Conservation (phyloP, 2,113 vertebrate species). For the Dermatemys mawii region DNA sequence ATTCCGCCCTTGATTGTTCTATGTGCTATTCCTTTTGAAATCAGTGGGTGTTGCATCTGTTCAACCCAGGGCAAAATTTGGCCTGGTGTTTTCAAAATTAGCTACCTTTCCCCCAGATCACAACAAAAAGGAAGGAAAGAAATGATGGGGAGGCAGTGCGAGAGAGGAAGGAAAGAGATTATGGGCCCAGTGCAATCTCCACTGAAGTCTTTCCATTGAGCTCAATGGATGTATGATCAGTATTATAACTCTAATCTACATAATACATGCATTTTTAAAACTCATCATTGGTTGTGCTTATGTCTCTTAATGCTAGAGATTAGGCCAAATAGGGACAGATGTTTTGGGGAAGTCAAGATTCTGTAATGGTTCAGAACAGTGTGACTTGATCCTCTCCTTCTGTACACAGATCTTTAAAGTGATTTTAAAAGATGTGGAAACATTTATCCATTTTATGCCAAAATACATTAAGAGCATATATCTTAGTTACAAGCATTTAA, state of each 20-base stretch:
- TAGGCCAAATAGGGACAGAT: background rate
- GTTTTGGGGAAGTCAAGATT: background rate
- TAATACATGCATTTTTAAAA: background rate
- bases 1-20: background rate
- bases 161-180: background rate
- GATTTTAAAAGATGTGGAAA: background rate
- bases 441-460: background rate
- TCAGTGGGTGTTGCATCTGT: background rate
- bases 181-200: background rate
- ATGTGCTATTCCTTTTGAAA: background rate
- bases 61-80: background rate
- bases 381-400: background rate
- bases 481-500: background rate
- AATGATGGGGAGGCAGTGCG: background rate
- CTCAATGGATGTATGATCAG: background rate
- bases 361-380: background rate
- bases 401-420: background rate
- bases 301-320: background rate
- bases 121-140: background rate
- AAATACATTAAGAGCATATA: background rate
- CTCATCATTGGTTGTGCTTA: background rate
- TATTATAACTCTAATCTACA: background rate
- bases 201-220: background rate
- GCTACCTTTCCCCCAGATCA: background rate
- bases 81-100: background rate